Conservation (phyloP, 2,797 vertebrate species). For the Acrocephalus scirpaceus region DNA sequence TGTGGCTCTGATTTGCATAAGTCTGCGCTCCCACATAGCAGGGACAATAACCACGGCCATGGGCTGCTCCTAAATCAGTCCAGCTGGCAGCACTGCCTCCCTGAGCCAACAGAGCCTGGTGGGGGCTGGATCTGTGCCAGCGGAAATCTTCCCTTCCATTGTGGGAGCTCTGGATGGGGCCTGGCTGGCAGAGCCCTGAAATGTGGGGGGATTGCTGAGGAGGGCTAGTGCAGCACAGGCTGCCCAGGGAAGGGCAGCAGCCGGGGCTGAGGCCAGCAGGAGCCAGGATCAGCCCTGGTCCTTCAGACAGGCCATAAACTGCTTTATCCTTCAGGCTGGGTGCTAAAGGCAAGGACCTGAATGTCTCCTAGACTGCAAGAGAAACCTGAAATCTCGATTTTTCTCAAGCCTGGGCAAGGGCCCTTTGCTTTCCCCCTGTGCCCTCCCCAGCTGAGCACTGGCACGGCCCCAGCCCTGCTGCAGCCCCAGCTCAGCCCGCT, state of each 20-base stretch:
- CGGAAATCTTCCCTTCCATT: not conserved
- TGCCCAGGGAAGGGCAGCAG: not conserved
- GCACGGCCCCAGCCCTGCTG: not conserved
- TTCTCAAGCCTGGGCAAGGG: not conserved
- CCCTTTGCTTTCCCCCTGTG: not conserved
- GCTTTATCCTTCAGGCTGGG: not conserved
- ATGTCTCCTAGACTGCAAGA: rapidly evolving
- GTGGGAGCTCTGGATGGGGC: not conserved
- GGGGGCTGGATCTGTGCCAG: not conserved
- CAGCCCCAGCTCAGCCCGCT: not conserved
- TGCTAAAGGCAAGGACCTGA: not conserved
- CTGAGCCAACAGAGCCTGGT: not conserved
- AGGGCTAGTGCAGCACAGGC: not conserved
- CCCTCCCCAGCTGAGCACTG: not conserved
- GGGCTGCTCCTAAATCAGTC: rapidly evolving
- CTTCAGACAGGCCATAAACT: not conserved
- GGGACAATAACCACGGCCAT: rapidly evolving
- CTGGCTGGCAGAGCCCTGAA: not conserved
- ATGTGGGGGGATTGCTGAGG: not conserved
- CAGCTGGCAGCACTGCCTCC: not conserved
- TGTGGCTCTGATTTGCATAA: not conserved
- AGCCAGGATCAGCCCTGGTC: not conserved
- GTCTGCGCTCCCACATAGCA: not conserved
- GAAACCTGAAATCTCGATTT: not conserved
- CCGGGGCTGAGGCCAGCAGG: not conserved